Evolutionary conservation across 2,113 vertebrate species (phyloP), one percentile per base, ranked within the genome.

Genomic region (Prionailurus viverrinus): DNA sequence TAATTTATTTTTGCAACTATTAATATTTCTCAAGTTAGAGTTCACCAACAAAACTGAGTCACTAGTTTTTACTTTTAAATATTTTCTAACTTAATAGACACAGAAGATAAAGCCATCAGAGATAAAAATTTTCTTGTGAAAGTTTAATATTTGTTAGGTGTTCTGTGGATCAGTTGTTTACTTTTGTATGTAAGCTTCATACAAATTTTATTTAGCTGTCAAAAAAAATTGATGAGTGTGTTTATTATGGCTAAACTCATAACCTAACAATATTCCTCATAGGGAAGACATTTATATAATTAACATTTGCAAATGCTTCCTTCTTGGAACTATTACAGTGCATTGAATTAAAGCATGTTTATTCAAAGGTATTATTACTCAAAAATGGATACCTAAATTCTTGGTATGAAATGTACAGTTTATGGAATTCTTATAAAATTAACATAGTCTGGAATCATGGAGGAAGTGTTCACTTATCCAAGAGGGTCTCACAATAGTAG

Each of bases 21-120:
- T 88, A 79, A 95, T 36, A 78, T 95, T 90, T 86, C 63, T 69
- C 55, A 89, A 89, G 29, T 94, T 65, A 87, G 89, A 93, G 33
- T 29, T 97, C 69, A 97, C 66, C 83, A 86, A 69, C 31, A 85
- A 96, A 94, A 97, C 45, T 18, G 29, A 92, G 39, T 91, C 53
- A 29, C 84, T 85, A 66, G 7, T 91, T 86, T 96, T 97, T 68
- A 97, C 88, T 87, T 96, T 95, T 76, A 92, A 96, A 66, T 90
- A 58, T 51, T 97, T 97, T 86, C 61, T 89, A 91, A 91, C 85
- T 91, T 95, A 76, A 78, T 91, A n/a, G 41, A 58, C 14, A 69
- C 63, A 74, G 63, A 91, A 97, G 48, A 96, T 69, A 95, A 96
- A 94, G 91, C 41, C 66, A 76, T 91, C 55, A 55, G 4, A 69